These are phyloP conservation scores for Echinometra lucunter DNA, from an alignment of 53 echinoderm and acorn worm genomes.

Conservation along the genomic window DNA sequence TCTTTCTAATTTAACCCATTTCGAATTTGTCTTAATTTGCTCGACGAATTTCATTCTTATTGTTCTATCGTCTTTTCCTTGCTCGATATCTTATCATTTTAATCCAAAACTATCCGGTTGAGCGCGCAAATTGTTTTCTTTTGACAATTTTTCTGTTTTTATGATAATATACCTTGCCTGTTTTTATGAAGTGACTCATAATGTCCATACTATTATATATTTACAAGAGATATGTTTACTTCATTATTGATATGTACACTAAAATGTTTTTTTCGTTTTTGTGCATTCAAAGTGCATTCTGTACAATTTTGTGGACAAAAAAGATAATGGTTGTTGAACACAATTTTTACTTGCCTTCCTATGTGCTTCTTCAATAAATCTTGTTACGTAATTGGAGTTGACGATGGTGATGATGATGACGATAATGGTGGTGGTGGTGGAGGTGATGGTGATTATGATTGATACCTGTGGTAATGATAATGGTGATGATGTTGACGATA, in stretches of 20 bases:
- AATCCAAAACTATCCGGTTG: neutral
- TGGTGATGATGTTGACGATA: neutral
- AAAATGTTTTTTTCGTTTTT: constrained; percentile 61
- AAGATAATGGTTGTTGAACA: constrained; percentile 72
- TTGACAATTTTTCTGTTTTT: constrained; percentile 46
- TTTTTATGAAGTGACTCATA: constrained; percentile 69
- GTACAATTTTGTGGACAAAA: constrained; percentile 75
- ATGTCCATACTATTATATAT: constrained; percentile 70
- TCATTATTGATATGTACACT: constrained; percentile 71
- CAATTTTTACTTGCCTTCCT: constrained; percentile 19
- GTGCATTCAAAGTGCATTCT: constrained; percentile 74
- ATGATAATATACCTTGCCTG: constrained; percentile 73
- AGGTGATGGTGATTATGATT: constrained; percentile 1
- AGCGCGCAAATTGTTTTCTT: constrained; percentile 40
- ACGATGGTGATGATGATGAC: neutral
- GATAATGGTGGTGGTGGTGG: neutral
- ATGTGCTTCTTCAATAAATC: neutral
- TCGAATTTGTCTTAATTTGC: constrained; percentile 30
- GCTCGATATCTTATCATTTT: constrained; percentile 19
- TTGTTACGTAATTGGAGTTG: neutral
- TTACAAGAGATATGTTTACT: constrained; percentile 65
- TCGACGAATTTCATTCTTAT: neutral
- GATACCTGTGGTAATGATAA: neutral
- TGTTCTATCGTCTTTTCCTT: neutral
- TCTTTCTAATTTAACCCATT: constrained; percentile 43